Evolutionary conservation across 1,140 invertebrate genomes (phyloP).

Genomic region (Caenorhabditis tropicalis): DNA sequence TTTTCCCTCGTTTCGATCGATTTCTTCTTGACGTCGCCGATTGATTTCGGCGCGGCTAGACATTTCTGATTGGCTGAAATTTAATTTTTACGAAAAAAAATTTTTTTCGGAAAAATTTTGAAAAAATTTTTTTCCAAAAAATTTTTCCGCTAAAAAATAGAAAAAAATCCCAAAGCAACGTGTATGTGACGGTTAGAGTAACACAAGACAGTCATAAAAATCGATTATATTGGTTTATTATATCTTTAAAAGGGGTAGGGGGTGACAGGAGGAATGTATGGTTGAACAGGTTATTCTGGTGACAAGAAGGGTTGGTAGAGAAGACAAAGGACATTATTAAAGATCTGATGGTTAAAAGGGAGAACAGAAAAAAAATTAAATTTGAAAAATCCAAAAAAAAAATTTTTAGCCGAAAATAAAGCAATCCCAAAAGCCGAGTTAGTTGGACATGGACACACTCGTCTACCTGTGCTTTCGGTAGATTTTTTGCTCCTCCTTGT

Average conservation of each 20-base stretch:
- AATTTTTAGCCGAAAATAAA: slow-evolving; percentile 1
- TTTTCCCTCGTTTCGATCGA: neutral
- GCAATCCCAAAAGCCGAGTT: neutral
- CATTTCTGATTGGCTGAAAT: slow-evolving; percentile 27
- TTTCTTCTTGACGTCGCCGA: slow-evolving; percentile 6
- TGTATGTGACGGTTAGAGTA: neutral
- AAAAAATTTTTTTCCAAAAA: neutral
- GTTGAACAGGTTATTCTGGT: too few relatives aligned
- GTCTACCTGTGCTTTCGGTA: slow-evolving; percentile 14
- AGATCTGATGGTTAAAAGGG: too few relatives aligned
- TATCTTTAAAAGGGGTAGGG: too few relatives aligned
- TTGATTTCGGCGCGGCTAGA: neutral
- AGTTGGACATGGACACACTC: neutral
- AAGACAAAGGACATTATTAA: too few relatives aligned
- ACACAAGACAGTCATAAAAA: neutral
- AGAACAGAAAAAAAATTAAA: too few relatives aligned
- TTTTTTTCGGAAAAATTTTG: neutral
- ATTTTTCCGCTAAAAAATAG: neutral
- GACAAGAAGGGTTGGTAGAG: too few relatives aligned
- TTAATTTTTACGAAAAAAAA: neutral
- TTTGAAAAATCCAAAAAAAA: neutral
- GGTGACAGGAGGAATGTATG: too few relatives aligned
- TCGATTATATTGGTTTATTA: neutral
- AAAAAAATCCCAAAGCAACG: neutral
- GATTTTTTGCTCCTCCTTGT: neutral